Conservation (phyloP, 2,888 invertebrate species). For the Disparrhopalites patrizii region DNA sequence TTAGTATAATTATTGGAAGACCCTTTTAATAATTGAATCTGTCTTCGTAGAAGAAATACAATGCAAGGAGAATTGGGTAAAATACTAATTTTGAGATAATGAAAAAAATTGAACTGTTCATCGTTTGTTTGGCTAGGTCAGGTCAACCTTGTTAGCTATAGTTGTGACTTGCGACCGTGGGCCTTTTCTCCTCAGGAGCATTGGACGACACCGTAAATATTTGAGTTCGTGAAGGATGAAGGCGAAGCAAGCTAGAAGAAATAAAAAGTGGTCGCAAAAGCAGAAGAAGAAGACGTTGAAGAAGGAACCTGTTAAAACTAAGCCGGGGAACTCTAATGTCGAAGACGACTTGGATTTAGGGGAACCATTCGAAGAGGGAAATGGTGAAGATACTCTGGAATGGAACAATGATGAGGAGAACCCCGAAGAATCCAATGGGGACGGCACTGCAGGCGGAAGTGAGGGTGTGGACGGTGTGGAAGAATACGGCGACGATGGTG, state of each 20-base stretch:
- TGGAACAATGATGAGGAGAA: background rate
- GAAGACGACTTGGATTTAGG: background rate
- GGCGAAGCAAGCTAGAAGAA: slow-evolving; percentile 25
- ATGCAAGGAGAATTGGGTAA: too few relatives aligned
- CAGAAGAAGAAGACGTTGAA: background rate
- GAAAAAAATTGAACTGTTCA: too few relatives aligned
- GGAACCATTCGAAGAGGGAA: slow-evolving; percentile 19
- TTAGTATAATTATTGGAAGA: too few relatives aligned
- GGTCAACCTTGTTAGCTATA: too few relatives aligned
- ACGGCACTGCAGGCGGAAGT: background rate
- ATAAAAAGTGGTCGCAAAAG: slow-evolving; percentile 15
- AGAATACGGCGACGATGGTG: slow-evolving; percentile 24
- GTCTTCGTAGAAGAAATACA: too few relatives aligned
- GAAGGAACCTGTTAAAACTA: background rate
- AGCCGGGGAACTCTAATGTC: background rate
- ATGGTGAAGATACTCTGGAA: slow-evolving; percentile 4
- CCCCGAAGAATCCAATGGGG: background rate
- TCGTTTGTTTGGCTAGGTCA: too few relatives aligned
- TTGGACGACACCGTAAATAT: too few relatives aligned
- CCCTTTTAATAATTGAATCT: too few relatives aligned
- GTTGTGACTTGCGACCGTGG: too few relatives aligned
- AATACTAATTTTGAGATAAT: too few relatives aligned
- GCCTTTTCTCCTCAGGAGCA: too few relatives aligned
- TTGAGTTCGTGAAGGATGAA: slow-evolving; percentile 17
- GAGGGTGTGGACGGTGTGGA: slow-evolving; percentile 14